Percentiles rank a stretch among this genome's conserved stretches.
phyloP scores from a whole-genome alignment of 2,888 invertebrate species.

The Trissoscelio sp. region DNA sequence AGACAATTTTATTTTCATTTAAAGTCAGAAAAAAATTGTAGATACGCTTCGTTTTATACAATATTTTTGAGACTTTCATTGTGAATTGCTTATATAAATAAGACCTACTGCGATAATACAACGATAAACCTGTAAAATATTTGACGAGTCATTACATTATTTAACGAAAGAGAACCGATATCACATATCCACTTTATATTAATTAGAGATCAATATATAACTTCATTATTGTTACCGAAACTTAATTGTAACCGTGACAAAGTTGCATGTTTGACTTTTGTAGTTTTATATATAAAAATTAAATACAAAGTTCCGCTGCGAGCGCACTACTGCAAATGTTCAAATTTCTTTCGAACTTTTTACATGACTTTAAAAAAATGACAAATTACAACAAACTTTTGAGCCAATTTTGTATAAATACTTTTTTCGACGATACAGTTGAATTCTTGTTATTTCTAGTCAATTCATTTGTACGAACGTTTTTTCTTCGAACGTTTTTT shows the following conservation, averaged over 20 bases:
- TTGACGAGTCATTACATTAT: neutral
- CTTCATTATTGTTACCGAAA: slow-evolving; percentile 9
- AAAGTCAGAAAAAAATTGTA: too few species aligned
- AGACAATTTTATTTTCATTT: too few species aligned
- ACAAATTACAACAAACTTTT: neutral
- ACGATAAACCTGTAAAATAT: slow-evolving; percentile 36
- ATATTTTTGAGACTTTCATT: too few species aligned
- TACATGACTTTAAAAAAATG: slow-evolving; percentile 5
- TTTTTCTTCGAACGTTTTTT: neutral
- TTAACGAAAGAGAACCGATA: neutral
- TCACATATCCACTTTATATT: slow-evolving; percentile 35
- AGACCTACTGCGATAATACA: slow-evolving; percentile 49
- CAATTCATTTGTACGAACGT: slow-evolving; percentile 39
- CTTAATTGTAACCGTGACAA: slow-evolving; percentile 17
- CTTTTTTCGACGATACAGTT: slow-evolving; percentile 5
- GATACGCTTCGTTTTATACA: too few species aligned
- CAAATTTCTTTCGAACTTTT: slow-evolving; percentile 4
- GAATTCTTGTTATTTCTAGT: slow-evolving; percentile 24
- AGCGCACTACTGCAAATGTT: neutral
- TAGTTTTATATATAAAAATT: slow-evolving; percentile 42
- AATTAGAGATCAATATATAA: neutral
- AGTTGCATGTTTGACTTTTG: slow-evolving; percentile 21
- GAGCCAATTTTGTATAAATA: slow-evolving; percentile 6
- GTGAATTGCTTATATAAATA: too few species aligned
- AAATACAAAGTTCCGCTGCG: slow-evolving; percentile 13